Percentiles rank a stretch among this genome's conserved stretches.
phyloP scores from a whole-genome alignment of 2,113 vertebrate species.

The Kryptolebias marmoratus region DNA sequence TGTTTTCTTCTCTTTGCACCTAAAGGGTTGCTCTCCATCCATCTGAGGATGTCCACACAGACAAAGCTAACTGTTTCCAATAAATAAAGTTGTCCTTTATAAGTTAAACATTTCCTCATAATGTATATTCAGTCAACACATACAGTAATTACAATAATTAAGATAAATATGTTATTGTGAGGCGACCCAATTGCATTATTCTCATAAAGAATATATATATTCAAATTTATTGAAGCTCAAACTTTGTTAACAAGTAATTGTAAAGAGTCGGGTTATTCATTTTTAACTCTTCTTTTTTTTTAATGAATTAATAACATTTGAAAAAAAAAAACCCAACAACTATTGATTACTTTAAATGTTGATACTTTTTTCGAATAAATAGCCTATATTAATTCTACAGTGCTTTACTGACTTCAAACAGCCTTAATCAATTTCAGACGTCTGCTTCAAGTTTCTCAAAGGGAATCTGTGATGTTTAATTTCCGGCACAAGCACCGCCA shows the following conservation, averaged over 20 bases:
- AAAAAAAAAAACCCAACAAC: background rate
- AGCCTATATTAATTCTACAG: background rate
- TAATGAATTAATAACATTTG: too few species aligned
- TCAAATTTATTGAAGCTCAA: too few species aligned
- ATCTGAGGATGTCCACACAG: background rate
- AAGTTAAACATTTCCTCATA: too few species aligned
- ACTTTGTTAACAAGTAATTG: background rate
- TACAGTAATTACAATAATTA: too few species aligned
- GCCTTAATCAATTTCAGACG: constrained; percentile 7
- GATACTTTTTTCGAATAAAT: background rate
- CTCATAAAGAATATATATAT: too few species aligned
- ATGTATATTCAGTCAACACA: too few species aligned
- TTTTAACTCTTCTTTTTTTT: too few species aligned
- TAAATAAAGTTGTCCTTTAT: background rate
- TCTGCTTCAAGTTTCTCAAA: constrained; percentile 21
- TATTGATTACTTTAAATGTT: background rate
- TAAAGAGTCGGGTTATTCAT: background rate
- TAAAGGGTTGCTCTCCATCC: too few species aligned
- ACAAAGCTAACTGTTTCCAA: background rate
- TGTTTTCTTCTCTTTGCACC: background rate
- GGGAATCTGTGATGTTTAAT: constrained; percentile 12
- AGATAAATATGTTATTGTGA: too few species aligned
- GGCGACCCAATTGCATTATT: too few species aligned
- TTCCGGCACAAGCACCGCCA: background rate
- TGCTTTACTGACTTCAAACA: constrained; percentile 29